These are phyloP conservation scores for Lordiphosa stackelbergi DNA, from an alignment of 1,140 invertebrate species.

Conservation along the genomic window DNA sequence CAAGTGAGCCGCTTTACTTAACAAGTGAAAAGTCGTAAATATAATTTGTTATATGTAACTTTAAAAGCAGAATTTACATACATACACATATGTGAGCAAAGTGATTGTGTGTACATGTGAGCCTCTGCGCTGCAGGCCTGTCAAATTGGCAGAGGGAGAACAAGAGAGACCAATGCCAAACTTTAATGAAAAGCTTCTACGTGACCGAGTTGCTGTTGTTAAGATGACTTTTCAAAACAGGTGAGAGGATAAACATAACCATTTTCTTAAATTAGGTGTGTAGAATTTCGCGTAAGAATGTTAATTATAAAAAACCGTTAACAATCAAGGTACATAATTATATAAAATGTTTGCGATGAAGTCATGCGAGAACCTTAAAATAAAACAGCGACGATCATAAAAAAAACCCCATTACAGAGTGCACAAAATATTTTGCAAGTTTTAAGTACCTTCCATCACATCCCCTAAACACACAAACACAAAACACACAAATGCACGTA, in stretches of 20 bases:
- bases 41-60: constrained; percentile 34
- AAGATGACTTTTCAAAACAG: constrained; percentile 32
- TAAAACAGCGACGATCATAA: constrained; percentile 63
- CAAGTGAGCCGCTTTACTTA: neutral
- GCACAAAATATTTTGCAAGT: constrained; percentile 64
- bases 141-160: constrained; percentile 16
- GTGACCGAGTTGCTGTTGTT: constrained; percentile 56
- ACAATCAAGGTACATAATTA: constrained; percentile 57
- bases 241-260: constrained; percentile 18
- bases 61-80: no score
- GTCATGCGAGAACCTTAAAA: constrained; percentile 67
- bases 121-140: constrained; percentile 13
- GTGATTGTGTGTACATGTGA: constrained; percentile 24
- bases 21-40: constrained; percentile 26
- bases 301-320: constrained; percentile 59
- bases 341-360: constrained; percentile 52
- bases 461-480: constrained; percentile 21
- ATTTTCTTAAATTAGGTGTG: constrained; percentile 32
- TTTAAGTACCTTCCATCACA: constrained; percentile 66
- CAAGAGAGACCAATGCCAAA: constrained; percentile 18
- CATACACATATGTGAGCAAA: neutral
- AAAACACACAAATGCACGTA: neutral
- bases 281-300: constrained; percentile 61
- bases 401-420: constrained; percentile 31
- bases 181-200: constrained; percentile 43